Conservation (phyloP, 1,140 invertebrate species). For the Nephotettix cincticeps region DNA sequence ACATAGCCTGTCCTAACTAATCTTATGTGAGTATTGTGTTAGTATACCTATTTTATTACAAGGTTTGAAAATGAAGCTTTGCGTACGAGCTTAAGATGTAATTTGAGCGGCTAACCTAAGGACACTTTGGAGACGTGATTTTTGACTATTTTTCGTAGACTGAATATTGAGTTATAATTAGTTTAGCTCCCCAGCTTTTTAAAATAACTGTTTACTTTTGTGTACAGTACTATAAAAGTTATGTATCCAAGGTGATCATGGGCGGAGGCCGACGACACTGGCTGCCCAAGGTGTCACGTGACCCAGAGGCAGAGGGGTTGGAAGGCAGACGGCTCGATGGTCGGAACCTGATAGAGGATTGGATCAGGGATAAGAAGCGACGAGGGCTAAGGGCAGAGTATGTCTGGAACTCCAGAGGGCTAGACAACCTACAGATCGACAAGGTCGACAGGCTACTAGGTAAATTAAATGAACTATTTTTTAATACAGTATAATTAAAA, state of each 20-base stretch:
- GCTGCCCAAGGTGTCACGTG: conserved; percentile 58
- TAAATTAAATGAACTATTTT: no score
- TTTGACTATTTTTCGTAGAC: no score
- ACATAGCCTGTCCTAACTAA: no score
- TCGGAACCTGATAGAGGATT: conserved; percentile 69
- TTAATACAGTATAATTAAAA: no score
- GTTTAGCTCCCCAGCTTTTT: not conserved
- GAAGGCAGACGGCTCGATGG: conserved; percentile 63
- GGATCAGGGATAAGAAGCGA: conserved; percentile 61
- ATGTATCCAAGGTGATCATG: conserved; percentile 67
- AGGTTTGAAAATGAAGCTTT: no score
- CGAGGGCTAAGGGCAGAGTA: conserved; percentile 57
- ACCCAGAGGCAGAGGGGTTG: conserved; percentile 51
- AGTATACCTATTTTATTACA: no score
- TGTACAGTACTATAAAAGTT: conserved; percentile 20
- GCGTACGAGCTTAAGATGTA: no score
- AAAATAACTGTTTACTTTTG: not conserved
- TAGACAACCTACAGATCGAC: conserved; percentile 58
- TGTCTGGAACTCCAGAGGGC: conserved; percentile 63
- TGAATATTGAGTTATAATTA: no score
- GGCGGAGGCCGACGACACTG: conserved; percentile 74
- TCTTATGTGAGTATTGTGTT: no score
- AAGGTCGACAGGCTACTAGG: conserved; percentile 73
- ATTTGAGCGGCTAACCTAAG: no score
- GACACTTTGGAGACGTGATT: no score